Base-by-base conservation (phyloP, 2,888 invertebrate species). In the Cephus sareptanus region DNA sequence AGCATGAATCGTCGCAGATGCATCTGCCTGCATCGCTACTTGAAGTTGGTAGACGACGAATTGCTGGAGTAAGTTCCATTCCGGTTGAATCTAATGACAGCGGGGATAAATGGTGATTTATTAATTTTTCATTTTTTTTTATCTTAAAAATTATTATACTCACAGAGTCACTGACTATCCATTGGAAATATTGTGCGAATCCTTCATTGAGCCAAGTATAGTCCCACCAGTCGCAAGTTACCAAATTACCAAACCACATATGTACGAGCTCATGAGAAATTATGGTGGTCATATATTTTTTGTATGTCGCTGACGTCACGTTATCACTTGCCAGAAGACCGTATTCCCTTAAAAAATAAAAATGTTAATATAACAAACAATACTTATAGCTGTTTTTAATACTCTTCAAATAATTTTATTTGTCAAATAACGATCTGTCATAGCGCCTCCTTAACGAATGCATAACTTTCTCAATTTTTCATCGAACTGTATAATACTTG, bases 181-280 rank as follows among this genome's bases (percentile, higher is more conserved):
- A 93, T 82, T 93, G 92, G 81, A 93, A 92, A 84, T 92, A 94
- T 78, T 91, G 88, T 12, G 96, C 96, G 87, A 96, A 96, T 0
- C 97, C 97, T 90, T 97, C 97, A 87, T 97, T 97, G 9, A 97
- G 92, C 97, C 97, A 97, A n/a, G 97, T 93, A 88, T 97, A 97
- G 0, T 96, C 94, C 97, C 97, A 97, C 96, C 96, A 97, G 15
- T 94, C 93, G 0, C 96, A 96, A 0, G 96, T 96, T 0, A 96
- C 96, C 79, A 96, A 91, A 90, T 95, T 95, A 0, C 95, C 95
- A 87, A 95, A 95, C 95, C 95, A 95, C 90, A 96, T 96, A 91
- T 97, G 97, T 0, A 97, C 97, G 81, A 97, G 92, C 90, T 97
- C 97, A 85, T 97, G 97, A 0, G 96, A 95, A 0, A 97, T 95